phyloP scores from a whole-genome alignment of 2,888 invertebrate genomes.

The Dioctria rufipes region DNA sequence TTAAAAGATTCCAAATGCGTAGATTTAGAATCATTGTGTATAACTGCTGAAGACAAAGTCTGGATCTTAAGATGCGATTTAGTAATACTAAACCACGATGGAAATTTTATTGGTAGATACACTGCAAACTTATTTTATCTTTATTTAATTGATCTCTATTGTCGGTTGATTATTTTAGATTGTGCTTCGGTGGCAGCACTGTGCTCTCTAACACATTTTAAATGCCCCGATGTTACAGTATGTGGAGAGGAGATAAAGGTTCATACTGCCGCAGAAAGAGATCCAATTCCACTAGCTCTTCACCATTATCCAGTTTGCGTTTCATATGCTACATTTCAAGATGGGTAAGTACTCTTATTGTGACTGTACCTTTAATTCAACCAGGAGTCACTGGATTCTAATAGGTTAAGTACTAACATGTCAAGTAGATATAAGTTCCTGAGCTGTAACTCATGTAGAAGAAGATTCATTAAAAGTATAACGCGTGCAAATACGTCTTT shows the following conservation, averaged over 20 bases:
- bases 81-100: slow-evolving; percentile 92
- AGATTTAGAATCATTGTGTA: slow-evolving; percentile 95
- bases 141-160: neutral
- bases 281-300: slow-evolving; percentile 89
- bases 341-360: slow-evolving; percentile 79
- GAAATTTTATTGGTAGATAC: slow-evolving; percentile 76
- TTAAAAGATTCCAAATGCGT: slow-evolving; percentile 92
- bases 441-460: too few relatives aligned
- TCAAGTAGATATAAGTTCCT: too few relatives aligned
- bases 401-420: too few relatives aligned
- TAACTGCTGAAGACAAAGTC: slow-evolving; percentile 92
- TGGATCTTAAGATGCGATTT: slow-evolving; percentile 91
- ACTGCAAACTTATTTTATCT: slow-evolving; percentile 18
- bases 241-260: slow-evolving; percentile 86
- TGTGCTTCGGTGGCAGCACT: slow-evolving; percentile 93
- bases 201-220: slow-evolving; percentile 90
- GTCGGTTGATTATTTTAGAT: slow-evolving; percentile 75
- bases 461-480: too few relatives aligned
- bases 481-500: too few relatives aligned
- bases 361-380: too few relatives aligned
- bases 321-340: slow-evolving; percentile 86
- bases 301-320: slow-evolving; percentile 94
- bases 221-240: slow-evolving; percentile 91
- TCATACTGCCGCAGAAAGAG: slow-evolving; percentile 86
- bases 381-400: too few relatives aligned